These are phyloP conservation scores for Sminthurides aquaticus DNA, from an alignment of 2,888 invertebrate species.

Conservation along the genomic window DNA sequence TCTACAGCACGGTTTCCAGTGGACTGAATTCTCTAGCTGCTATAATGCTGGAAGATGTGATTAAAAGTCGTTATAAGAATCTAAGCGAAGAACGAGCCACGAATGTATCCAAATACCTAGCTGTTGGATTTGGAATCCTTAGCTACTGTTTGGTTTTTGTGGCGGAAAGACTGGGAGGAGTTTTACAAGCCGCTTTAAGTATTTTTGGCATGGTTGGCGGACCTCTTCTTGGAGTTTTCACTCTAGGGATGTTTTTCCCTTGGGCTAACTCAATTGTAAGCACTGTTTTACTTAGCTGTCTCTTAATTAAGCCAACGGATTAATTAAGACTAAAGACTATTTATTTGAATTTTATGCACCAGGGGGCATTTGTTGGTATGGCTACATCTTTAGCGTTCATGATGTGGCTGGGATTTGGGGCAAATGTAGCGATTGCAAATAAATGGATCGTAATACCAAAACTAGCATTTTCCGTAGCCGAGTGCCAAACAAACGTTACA, in stretches of 20 bases:
- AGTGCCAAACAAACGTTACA: slow-evolving; percentile 43
- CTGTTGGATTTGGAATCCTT: slow-evolving; percentile 62
- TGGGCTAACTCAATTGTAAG: slow-evolving; percentile 72
- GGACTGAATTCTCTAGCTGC: slow-evolving; percentile 88
- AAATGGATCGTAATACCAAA: slow-evolving; percentile 38
- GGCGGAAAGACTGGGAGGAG: slow-evolving; percentile 77
- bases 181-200: slow-evolving; percentile 58
- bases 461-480: slow-evolving; percentile 43
- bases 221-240: slow-evolving; percentile 75
- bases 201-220: slow-evolving; percentile 49
- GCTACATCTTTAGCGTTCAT: slow-evolving; percentile 43
- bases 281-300: no score
- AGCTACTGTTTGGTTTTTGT: slow-evolving; percentile 76
- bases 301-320: no score
- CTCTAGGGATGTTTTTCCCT: slow-evolving; percentile 80
- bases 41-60: slow-evolving; percentile 58
- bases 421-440: slow-evolving; percentile 38
- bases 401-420: slow-evolving; percentile 46
- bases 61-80: slow-evolving; percentile 30
- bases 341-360: slow-evolving; percentile 1
- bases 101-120: slow-evolving; percentile 62
- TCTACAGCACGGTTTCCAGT: slow-evolving; percentile 80
- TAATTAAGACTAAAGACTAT: background rate
- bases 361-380: slow-evolving; percentile 45
- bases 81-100: slow-evolving; percentile 56